Evolutionary conservation across 2,797 vertebrate species (phyloP).

Genomic region (Chromobotia macracanthus): DNA sequence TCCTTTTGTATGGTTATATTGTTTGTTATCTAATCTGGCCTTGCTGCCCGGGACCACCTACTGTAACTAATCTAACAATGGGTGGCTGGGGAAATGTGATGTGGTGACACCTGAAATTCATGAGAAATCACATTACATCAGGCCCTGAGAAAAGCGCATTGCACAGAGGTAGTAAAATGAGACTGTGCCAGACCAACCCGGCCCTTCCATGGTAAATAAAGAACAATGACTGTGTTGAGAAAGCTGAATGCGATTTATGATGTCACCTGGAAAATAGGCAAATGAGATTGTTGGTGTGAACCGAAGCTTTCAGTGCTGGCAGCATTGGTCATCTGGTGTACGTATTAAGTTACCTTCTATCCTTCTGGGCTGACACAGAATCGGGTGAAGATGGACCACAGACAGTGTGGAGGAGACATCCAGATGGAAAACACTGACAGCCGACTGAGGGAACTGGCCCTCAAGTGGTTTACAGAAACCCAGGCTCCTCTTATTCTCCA

Average conservation of each 20-base stretch:
- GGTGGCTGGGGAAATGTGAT: background rate
- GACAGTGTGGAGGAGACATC: constrained; percentile 21
- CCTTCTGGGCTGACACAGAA: constrained; percentile 50
- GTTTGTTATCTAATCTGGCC: background rate
- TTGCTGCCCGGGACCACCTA: background rate
- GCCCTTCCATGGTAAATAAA: constrained; percentile 16
- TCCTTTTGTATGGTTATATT: background rate
- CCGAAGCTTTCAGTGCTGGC: constrained; percentile 15
- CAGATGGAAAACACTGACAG: constrained; percentile 56
- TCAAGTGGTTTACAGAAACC: constrained; percentile 83
- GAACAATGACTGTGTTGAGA: constrained; percentile 65
- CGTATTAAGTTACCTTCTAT: constrained; percentile 20
- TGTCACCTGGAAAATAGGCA: constrained; percentile 75
- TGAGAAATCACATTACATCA: constrained; percentile 32
- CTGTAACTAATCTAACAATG: background rate
- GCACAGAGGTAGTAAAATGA: constrained; percentile 29
- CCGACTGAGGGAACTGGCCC: constrained; percentile 73
- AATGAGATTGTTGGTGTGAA: constrained; percentile 70
- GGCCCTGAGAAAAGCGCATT: background rate
- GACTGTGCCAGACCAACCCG: background rate
- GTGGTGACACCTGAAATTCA: background rate
- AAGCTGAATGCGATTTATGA: constrained; percentile 46
- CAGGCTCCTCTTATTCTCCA: constrained; percentile 78
- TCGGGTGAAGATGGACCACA: constrained; percentile 71
- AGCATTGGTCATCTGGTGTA: constrained; percentile 15